Evolutionary conservation across 2,797 vertebrate genomes (phyloP).

Genomic region (Apodemus agrarius): DNA sequence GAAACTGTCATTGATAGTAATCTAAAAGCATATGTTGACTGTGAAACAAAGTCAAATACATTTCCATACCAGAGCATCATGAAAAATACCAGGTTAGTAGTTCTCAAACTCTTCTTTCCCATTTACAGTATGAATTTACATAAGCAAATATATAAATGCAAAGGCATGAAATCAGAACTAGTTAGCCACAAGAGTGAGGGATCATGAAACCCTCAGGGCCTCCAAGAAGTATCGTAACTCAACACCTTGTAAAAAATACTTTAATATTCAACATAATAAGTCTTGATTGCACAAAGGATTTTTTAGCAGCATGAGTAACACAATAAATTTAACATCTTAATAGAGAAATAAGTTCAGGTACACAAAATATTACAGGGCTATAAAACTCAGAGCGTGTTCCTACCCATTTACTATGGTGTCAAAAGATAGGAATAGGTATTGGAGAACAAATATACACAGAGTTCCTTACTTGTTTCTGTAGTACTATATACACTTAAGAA

Average conservation of each 20-base stretch:
- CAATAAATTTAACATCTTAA: neutral
- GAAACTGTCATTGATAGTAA: neutral
- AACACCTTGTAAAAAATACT: neutral
- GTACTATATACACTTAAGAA: constrained; percentile 17
- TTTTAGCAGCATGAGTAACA: neutral
- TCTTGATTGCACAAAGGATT: neutral
- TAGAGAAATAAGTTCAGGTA: neutral
- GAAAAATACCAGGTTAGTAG: neutral
- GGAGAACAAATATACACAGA: neutral
- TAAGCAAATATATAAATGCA: neutral
- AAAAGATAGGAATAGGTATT: neutral
- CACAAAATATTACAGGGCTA: neutral
- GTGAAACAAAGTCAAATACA: neutral
- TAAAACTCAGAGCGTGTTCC: neutral
- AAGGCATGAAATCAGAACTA: neutral
- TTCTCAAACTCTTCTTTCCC: constrained; percentile 10
- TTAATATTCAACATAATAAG: neutral
- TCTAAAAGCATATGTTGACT: neutral
- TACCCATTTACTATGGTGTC: neutral
- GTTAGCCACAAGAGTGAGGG: neutral
- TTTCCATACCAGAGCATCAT: neutral
- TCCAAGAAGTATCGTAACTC: neutral
- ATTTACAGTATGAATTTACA: neutral
- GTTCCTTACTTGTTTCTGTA: neutral
- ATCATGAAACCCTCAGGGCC: neutral